Base-by-base conservation (phyloP, 2,888 invertebrate genomes). In the Caenorhabditis uteleia region DNA sequence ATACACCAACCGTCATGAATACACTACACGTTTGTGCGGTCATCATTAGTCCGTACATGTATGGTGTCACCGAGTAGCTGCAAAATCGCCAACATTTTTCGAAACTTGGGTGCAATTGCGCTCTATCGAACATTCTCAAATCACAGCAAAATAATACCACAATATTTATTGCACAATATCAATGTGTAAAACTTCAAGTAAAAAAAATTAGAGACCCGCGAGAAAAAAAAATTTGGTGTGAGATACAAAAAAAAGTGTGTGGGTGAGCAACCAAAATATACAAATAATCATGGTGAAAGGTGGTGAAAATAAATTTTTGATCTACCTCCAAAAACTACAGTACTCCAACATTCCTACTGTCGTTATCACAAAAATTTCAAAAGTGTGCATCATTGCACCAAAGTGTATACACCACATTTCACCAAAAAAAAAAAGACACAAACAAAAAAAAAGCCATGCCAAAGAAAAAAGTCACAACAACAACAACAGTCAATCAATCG, bases 1-100 rank as follows among this genome's bases (percentile, higher is more conserved):
- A 78, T 8, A 79, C 75, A 6, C 75, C 78, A n/a, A 78, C 76
- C 1, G 79, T 79, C 75, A 79, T 77, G 74, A 74, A 79, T 4
- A 79, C 79, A 64, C 78, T 77, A 56, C 74, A 71, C 16, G 79
- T 79, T 44, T 79, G 79, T 3, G 78, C 76, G 10, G 76, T 67
- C 60, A 72, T 73, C 79, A 79, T 79, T 26, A 79, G 51, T 20
- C 77, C 78, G 45, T 75, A 79, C 72, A 77, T 77, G 51, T 73
- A 74, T 0, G 77, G 77, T 18, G 77, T 67, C 26, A 74, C 69
- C 8, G 69, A 68, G 53, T 79, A 79, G 58, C 79, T 79, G 59
- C 60, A 70, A 74, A 40, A 10, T 10, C n/a, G 40, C 3, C 26
- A 25, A 7, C 10, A 43, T 10, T 36, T 10, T n/a, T 36, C 18